Base-by-base conservation (phyloP, 2,113 vertebrate genomes). In the Cercocebus atys region DNA sequence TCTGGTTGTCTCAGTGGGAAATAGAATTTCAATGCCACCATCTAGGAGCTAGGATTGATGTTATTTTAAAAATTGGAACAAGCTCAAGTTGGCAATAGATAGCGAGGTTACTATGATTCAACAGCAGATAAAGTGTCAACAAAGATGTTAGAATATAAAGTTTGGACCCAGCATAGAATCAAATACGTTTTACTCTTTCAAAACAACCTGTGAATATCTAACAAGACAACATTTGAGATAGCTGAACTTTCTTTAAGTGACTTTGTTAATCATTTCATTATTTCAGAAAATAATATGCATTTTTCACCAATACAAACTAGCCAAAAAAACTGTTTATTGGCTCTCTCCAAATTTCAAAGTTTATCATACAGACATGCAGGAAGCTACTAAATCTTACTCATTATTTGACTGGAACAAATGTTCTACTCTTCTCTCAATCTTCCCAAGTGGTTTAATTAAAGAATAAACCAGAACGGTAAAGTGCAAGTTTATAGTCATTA, bases 291-390 rank as follows among this genome's bases (percentile, higher is more conserved):
- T 43, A 87, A 57, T 70, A 55, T 4, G 0, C 61, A 38, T 87
- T 97, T 95, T 95, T 90, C 81, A 96, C n/a, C 2, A 30, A n/a
- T 75, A 93, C 52, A 93, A 70, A 82, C 57, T 80, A 3, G 5
- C 20, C 64, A 14, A 92, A 90, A 95, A 95, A 83, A 73, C 38
- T 13, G 61, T 5, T 73, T 43, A 88, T 32, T 38, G 13, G 11
- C 14, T 40, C 13, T 43, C 45, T 82, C 40, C 20, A 84, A 88
- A 87, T 52, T 88, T 90, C 47, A 47, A 80, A n/a, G 93, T 88
- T 47, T 91, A 88, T 76, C 57, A 55, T 47, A 84, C 5, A 47
- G 43, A 23, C 76, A 96, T 70, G 13, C 12, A 79, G 7, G 20
- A 94, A 79, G 27, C 70, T 92, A n/a, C 20, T 55, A 55, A 94